phyloP scores from a whole-genome alignment of 2,888 invertebrate species.

The Gnatocerus cornutus region DNA sequence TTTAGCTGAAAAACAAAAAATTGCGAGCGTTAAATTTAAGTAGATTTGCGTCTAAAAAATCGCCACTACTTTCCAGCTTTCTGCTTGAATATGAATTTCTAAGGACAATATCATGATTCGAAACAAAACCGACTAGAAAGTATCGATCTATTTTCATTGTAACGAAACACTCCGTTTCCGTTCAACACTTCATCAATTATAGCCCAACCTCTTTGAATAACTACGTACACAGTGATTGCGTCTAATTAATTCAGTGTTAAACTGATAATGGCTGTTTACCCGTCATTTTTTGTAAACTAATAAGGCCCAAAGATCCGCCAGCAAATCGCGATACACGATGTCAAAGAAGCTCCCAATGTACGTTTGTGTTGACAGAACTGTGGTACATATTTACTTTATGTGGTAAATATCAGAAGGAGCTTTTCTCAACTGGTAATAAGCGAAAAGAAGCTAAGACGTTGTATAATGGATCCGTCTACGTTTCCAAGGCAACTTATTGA shows the following conservation, averaged over 20 bases:
- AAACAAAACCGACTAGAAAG: background rate
- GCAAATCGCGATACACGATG: too few relatives aligned
- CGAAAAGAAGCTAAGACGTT: constrained; percentile 54
- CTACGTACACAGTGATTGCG: background rate
- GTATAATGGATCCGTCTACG: constrained; percentile 57
- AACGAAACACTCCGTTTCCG: background rate
- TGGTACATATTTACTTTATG: constrained; percentile 10
- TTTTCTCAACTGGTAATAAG: constrained; percentile 53
- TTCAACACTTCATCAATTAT: background rate
- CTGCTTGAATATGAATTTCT: too few relatives aligned
- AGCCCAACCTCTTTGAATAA: background rate
- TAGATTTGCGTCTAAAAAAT: too few relatives aligned
- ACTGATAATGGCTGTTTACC: background rate
- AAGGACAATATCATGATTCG: background rate
- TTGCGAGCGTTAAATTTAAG: too few relatives aligned
- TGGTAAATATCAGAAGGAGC: constrained; percentile 33
- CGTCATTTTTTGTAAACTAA: background rate
- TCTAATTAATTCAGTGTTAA: background rate
- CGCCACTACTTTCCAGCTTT: too few relatives aligned
- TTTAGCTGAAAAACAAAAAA: too few relatives aligned
- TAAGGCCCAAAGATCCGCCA: background rate
- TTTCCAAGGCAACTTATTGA: constrained; percentile 61
- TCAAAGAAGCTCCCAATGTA: background rate
- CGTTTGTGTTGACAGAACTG: constrained; percentile 8
- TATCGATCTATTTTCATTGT: background rate